Percentiles rank a stretch among this genome's conserved stretches.
Evolutionary conservation across 2,113 vertebrate species (phyloP).

Genomic region (Varanus komodoensis): DNA sequence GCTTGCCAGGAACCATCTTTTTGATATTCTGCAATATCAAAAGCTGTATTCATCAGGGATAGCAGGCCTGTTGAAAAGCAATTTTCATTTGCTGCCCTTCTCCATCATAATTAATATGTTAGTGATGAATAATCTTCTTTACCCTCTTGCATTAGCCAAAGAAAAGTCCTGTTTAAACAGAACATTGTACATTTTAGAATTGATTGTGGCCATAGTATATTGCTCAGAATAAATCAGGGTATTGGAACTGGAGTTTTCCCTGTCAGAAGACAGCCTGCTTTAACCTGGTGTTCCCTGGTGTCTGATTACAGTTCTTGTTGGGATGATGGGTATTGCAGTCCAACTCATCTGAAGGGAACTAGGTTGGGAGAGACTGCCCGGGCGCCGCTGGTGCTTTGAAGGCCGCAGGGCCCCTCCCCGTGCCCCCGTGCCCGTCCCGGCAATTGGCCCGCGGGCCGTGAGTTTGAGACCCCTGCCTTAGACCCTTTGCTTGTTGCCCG

Average conservation of each 20-base stretch:
- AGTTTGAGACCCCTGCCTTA: no score
- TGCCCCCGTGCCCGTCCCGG: no score
- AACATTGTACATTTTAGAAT: conserved; percentile 30
- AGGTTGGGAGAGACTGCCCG: no score
- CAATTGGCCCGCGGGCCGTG: no score
- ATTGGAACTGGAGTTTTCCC: conserved; percentile 1
- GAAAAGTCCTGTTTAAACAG: conserved; percentile 36
- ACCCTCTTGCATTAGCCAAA: conserved; percentile 17
- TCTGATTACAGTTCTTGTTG: no score
- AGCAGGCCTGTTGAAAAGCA: not conserved
- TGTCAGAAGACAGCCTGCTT: not conserved
- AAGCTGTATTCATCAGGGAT: not conserved
- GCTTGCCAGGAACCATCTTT: not conserved
- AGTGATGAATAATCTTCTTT: conserved; percentile 44
- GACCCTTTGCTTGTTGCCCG: not conserved
- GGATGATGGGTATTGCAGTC: no score
- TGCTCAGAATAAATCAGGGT: conserved; percentile 40
- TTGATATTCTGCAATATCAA: not conserved
- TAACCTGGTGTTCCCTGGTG: no score
- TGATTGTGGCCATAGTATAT: conserved; percentile 27
- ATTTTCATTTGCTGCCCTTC: not conserved
- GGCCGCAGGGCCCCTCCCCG: no score
- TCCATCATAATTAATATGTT: conserved; percentile 43
- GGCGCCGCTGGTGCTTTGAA: no score
- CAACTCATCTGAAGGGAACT: no score